Evolutionary conservation across 1,140 invertebrate genomes (phyloP).

Genomic region (Homarus americanus): DNA sequence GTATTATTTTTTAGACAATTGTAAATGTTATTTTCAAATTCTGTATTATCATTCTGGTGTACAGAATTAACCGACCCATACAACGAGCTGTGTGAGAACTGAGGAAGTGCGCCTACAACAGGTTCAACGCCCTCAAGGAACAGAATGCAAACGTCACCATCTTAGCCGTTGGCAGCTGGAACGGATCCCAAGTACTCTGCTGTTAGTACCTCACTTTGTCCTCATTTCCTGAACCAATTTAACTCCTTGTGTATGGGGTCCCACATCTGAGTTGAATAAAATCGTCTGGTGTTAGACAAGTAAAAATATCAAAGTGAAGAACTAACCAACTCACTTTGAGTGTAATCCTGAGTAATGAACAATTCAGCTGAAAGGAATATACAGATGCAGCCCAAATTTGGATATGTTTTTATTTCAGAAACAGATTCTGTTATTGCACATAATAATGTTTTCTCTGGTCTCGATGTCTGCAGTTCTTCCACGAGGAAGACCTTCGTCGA

Average conservation of each 20-base stretch:
- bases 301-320: too few species aligned
- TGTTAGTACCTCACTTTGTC: neutral
- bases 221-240: neutral
- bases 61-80: conserved; percentile 80
- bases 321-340: too few species aligned
- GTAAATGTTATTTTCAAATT: too few species aligned
- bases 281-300: too few species aligned
- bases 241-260: too few species aligned
- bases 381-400: neutral
- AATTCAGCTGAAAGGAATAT: too few species aligned
- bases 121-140: conserved; percentile 58
- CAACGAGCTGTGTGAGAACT: conserved; percentile 55
- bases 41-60: too few species aligned
- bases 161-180: conserved; percentile 77
- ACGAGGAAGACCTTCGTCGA: conserved; percentile 34
- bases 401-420: neutral
- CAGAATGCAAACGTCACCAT: conserved; percentile 35
- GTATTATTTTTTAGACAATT: too few species aligned
- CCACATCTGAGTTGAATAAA: too few species aligned
- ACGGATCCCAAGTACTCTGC: conserved; percentile 83
- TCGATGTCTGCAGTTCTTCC: conserved; percentile 13
- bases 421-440: neutral
- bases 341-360: too few species aligned
- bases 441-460: neutral
- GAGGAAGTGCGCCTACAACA: conserved; percentile 44